phyloP scores from a whole-genome alignment of 1,140 invertebrate species.

The Ctenoplectra terminalis region DNA sequence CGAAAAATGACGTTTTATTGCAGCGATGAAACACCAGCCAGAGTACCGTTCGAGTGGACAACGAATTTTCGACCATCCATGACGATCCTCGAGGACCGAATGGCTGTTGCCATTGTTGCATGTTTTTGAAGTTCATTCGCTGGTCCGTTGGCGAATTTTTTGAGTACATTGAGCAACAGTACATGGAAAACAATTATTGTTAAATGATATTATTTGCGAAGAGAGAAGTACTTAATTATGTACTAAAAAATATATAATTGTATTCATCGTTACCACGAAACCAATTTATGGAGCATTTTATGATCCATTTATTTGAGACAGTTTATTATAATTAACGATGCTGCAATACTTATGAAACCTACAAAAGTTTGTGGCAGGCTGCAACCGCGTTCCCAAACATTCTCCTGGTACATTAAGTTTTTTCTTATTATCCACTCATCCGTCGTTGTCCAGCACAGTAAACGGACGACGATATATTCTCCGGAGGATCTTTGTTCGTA shows the following conservation, averaged over 20 bases:
- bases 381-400: background rate
- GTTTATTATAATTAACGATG: too few relatives aligned
- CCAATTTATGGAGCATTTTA: too few relatives aligned
- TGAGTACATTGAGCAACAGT: background rate
- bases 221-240: background rate
- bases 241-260: too few relatives aligned
- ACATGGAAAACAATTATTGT: background rate
- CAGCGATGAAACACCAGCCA: conserved; percentile 2
- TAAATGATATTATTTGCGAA: background rate
- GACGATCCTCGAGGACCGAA: conserved; percentile 2
- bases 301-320: too few relatives aligned
- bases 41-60: conserved; percentile 25
- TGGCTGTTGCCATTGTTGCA: conserved; percentile 22
- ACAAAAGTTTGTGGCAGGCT: too few relatives aligned
- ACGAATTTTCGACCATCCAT: conserved; percentile 37
- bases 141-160: background rate
- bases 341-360: too few relatives aligned
- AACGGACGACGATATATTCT: conserved; percentile 42
- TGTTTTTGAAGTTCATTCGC: conserved; percentile 29
- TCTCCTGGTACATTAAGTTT: conserved; percentile 14
- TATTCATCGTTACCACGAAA: too few relatives aligned
- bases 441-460: conserved; percentile 30
- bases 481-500: conserved; percentile 55
- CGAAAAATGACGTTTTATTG: conserved; percentile 53
- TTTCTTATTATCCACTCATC: conserved; percentile 43